These are phyloP conservation scores for Monomorium pharaonis DNA, from an alignment of 1,140 invertebrate genomes.

Conservation along the genomic window DNA sequence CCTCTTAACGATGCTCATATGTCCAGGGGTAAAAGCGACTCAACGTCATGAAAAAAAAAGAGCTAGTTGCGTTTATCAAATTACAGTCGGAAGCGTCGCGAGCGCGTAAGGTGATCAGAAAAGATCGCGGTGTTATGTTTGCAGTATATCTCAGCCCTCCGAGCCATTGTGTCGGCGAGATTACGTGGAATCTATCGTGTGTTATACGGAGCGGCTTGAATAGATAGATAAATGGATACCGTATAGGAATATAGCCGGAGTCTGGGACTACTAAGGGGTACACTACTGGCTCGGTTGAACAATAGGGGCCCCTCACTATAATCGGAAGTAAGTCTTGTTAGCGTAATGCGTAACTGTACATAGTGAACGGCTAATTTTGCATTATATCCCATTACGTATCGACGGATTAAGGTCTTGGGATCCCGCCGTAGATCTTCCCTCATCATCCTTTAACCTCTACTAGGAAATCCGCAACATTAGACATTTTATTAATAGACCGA, in stretches of 20 bases:
- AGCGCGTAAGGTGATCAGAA: conserved; percentile 39
- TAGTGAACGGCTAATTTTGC: conserved; percentile 79
- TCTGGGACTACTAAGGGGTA: conserved; percentile 62
- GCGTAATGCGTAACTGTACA: conserved; percentile 83
- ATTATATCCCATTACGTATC: conserved; percentile 75
- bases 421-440: neutral
- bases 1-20: neutral
- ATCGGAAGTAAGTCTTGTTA: conserved; percentile 84
- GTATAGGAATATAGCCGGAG: conserved; percentile 64
- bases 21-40: neutral
- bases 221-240: conserved; percentile 75
- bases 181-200: conserved; percentile 76
- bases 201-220: conserved; percentile 71
- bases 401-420: conserved; percentile 68
- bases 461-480: neutral
- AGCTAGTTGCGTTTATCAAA: conserved; percentile 23
- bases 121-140: conserved; percentile 49
- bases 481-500: neutral
- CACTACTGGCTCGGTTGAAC: conserved; percentile 68
- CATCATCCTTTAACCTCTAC: neutral
- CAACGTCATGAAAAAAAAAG: neutral
- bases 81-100: conserved; percentile 18
- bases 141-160: conserved; percentile 47
- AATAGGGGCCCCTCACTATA: conserved; percentile 73
- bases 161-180: conserved; percentile 68